Evolutionary conservation across 2,888 invertebrate genomes (phyloP).

Genomic region (Dyspetes luteomarginatus): DNA sequence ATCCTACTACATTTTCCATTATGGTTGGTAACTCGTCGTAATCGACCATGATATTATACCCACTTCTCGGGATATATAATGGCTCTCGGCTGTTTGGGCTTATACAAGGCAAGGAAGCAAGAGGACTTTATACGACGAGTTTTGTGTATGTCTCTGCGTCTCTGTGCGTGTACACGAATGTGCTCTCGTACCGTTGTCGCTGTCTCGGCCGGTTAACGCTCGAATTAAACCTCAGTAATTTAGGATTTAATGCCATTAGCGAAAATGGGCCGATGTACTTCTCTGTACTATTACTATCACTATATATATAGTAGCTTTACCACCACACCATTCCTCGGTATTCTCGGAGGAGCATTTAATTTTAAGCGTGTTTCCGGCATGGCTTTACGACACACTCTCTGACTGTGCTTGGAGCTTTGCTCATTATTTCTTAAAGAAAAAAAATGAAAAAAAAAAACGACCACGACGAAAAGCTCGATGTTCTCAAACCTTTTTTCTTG

Average conservation of each 20-base stretch:
- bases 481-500: background rate
- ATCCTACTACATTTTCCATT: slow-evolving; percentile 31
- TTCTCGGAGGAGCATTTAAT: slow-evolving; percentile 42
- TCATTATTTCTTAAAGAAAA: slow-evolving; percentile 21
- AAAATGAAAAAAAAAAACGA: slow-evolving; percentile 14
- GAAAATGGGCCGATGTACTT: slow-evolving; percentile 22
- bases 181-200: slow-evolving; percentile 41
- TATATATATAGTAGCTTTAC: background rate
- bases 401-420: background rate
- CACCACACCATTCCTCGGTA: background rate
- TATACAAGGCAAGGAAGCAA: slow-evolving; percentile 30
- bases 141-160: no score
- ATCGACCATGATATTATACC: slow-evolving; percentile 61
- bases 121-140: background rate
- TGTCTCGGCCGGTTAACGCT: slow-evolving; percentile 58
- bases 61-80: slow-evolving; percentile 49
- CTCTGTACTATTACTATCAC: slow-evolving; percentile 10
- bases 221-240: slow-evolving; percentile 64
- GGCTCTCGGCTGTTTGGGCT: slow-evolving; percentile 25
- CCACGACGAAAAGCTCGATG: background rate
- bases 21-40: slow-evolving; percentile 51
- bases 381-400: slow-evolving; percentile 2
- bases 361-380: slow-evolving; percentile 19
- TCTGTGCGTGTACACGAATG: slow-evolving; percentile 3
- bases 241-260: slow-evolving; percentile 65